A percentile compares a stretch with the other conserved stretches of the same genome.
Conservation (phyloP, 2,888 invertebrate genomes). For the Drosophila yooni region DNA sequence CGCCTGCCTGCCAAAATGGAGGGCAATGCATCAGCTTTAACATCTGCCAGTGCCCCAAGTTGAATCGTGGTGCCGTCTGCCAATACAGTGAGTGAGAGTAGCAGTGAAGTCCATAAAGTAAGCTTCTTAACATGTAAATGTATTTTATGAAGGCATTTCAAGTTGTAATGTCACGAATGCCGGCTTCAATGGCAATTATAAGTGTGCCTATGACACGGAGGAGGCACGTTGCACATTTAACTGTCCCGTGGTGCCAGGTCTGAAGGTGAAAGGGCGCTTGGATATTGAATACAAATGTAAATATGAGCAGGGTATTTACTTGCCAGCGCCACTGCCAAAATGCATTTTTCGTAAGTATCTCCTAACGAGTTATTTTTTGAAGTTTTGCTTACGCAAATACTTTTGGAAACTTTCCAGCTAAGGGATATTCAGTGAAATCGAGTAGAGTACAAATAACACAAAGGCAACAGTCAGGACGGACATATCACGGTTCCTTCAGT, state of each 20-base stretch:
- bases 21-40: constrained; percentile 92
- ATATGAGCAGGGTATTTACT: constrained; percentile 88
- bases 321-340: constrained; percentile 90
- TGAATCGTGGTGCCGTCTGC: constrained; percentile 85
- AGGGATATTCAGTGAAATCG: constrained; percentile 63
- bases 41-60: constrained; percentile 91
- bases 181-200: constrained; percentile 91
- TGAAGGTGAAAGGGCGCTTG: constrained; percentile 87
- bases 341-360: constrained; percentile 88
- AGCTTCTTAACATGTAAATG: not conserved
- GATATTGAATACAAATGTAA: constrained; percentile 88
- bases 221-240: constrained; percentile 88
- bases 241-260: constrained; percentile 87
- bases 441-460: constrained; percentile 30
- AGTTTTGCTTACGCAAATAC: not conserved
- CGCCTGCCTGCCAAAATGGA: constrained; percentile 91
- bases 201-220: constrained; percentile 88
- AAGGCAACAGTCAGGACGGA: constrained; percentile 37
- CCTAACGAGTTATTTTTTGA: not conserved
- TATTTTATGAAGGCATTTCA: constrained; percentile 85
- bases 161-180: constrained; percentile 86
- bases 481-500: constrained; percentile 52
- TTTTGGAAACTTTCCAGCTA: constrained; percentile 40
- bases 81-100: constrained; percentile 82
- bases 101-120: not conserved